phyloP scores from a whole-genome alignment of 2,888 invertebrate genomes.

The Parnassius glacialis region DNA sequence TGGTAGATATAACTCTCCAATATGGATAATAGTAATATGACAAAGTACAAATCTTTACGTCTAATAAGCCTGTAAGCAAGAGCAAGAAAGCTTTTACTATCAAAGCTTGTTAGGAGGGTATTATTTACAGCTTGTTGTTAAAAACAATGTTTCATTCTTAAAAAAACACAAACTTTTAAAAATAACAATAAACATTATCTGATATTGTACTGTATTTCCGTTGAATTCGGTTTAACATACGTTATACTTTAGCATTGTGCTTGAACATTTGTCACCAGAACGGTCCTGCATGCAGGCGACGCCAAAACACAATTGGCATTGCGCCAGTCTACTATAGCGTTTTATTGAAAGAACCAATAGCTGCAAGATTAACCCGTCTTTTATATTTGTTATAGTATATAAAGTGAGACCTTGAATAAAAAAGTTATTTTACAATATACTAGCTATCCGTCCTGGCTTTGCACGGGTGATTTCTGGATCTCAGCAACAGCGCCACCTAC shows the following conservation, averaged over 20 bases:
- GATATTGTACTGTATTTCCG: neutral
- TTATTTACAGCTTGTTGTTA: no score
- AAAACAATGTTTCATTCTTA: no score
- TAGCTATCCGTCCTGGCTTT: no score
- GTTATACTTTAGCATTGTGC: conserved; percentile 15
- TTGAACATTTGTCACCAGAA: conserved; percentile 19
- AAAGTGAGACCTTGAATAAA: conserved; percentile 1
- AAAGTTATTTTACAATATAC: neutral
- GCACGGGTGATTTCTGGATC: no score
- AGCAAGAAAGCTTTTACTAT: no score
- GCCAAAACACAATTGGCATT: conserved; percentile 25
- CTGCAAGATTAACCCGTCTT: conserved; percentile 18
- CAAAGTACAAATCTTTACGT: no score
- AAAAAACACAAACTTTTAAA: no score
- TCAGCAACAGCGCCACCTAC: no score
- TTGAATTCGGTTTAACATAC: conserved; percentile 11
- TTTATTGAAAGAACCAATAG: conserved; percentile 26
- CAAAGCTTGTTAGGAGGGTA: no score
- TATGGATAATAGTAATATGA: no score
- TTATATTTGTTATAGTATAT: conserved; percentile 16
- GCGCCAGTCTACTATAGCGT: conserved; percentile 17
- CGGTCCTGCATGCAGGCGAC: conserved; percentile 9
- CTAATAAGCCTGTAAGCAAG: no score
- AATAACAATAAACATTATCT: neutral
- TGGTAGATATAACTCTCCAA: no score